These are phyloP conservation scores for Campoletis raptor DNA, from an alignment of 2,888 invertebrate species.

Conservation along the genomic window DNA sequence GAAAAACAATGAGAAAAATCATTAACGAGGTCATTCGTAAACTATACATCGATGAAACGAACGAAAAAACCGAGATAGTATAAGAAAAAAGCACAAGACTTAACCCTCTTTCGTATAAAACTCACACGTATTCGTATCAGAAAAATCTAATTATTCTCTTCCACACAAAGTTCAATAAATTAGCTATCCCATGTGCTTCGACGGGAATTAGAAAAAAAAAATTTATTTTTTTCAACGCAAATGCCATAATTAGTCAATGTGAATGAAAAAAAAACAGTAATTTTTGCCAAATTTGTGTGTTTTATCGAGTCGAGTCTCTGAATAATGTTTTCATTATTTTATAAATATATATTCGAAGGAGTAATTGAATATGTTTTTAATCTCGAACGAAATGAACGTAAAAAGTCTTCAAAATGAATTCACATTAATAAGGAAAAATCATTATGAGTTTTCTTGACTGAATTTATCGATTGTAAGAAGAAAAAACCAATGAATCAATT, in stretches of 20 bases:
- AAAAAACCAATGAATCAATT: background rate
- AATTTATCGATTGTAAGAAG: background rate
- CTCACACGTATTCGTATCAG: background rate
- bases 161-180: background rate
- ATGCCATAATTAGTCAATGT: background rate
- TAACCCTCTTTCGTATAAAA: background rate
- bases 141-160: background rate
- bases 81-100: constrained; percentile 49
- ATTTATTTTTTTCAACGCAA: background rate
- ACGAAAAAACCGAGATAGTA: background rate
- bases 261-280: background rate
- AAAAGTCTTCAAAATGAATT: background rate
- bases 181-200: background rate
- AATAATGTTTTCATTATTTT: background rate
- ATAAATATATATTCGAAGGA: background rate
- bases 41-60: background rate
- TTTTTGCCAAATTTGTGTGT: background rate
- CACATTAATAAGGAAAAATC: background rate
- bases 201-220: background rate
- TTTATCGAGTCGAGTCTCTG: background rate
- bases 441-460: background rate
- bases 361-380: background rate
- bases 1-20: background rate
- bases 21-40: background rate
- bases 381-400: background rate